Conservation (phyloP, 2,888 invertebrate species). For the Halictus quadricinctus region DNA sequence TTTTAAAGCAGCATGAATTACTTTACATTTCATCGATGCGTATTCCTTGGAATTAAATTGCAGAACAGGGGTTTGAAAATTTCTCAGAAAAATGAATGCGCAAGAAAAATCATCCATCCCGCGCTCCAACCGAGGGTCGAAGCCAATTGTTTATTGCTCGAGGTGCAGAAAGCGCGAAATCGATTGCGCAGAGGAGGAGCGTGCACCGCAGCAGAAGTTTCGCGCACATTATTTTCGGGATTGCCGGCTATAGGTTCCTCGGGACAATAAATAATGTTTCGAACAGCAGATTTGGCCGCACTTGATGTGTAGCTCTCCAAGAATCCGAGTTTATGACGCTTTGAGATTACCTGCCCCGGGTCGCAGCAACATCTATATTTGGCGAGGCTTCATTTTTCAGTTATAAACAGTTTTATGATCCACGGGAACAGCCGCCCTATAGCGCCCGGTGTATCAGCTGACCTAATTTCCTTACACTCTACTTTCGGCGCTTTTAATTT, state of each 20-base stretch:
- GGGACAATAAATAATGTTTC: constrained; percentile 2
- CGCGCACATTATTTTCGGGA: constrained; percentile 3
- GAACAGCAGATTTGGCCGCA: not conserved
- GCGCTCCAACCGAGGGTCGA: not conserved
- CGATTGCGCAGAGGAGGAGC: not conserved
- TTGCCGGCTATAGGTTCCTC: not conserved
- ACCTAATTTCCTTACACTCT: not conserved
- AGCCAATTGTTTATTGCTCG: not conserved
- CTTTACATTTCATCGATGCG: not conserved
- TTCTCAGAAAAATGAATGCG: not conserved
- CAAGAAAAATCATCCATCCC: not conserved
- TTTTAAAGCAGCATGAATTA: not conserved
- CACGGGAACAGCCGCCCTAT: not conserved
- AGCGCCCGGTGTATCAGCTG: not conserved
- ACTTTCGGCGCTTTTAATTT: constrained; percentile 1
- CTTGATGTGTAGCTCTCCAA: constrained; percentile 1
- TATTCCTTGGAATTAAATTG: too few relatives aligned
- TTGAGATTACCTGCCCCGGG: not conserved
- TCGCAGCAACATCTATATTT: constrained; percentile 2
- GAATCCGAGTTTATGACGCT: constrained; percentile 13
- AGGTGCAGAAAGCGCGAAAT: not conserved
- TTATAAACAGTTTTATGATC: constrained; percentile 18
- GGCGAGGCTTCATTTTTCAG: constrained; percentile 15
- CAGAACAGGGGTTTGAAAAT: not conserved
- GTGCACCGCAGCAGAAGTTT: not conserved